A percentile compares a stretch with the other conserved stretches of the same genome.
Conservation (phyloP, 2,113 vertebrate genomes). For the Hippocampus comes region DNA sequence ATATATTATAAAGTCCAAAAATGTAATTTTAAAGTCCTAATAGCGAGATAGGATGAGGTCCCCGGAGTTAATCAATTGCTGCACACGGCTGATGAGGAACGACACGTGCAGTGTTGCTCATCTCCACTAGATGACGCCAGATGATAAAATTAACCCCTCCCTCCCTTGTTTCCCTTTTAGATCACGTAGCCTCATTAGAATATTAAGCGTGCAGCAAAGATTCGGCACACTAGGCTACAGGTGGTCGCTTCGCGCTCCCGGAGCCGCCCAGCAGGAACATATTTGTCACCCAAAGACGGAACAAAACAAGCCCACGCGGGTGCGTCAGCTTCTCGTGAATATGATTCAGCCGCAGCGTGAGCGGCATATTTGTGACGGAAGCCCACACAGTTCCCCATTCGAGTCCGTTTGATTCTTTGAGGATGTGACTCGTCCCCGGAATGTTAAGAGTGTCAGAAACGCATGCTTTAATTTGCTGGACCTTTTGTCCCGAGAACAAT, state of each 20-base stretch:
- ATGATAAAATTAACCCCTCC: background rate
- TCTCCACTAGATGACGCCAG: background rate
- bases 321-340: background rate
- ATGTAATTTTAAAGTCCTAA: too few species aligned
- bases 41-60: too few species aligned
- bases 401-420: background rate
- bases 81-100: background rate
- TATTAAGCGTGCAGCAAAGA: background rate
- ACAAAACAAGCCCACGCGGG: background rate
- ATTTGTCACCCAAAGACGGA: background rate
- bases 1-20: too few species aligned
- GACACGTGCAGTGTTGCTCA: background rate
- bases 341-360: background rate
- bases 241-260: background rate
- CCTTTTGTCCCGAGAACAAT: constrained; percentile 33
- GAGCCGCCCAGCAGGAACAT: background rate
- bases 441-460: constrained; percentile 65
- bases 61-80: background rate
- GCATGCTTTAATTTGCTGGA: constrained; percentile 43
- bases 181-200: background rate
- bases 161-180: background rate
- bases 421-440: constrained; percentile 36
- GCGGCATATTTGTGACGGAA: background rate
- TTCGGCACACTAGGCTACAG: background rate
- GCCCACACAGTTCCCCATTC: background rate